Percentiles rank a stretch among this genome's conserved stretches.
Evolutionary conservation across 35 echinoderm and acorn worm genomes (phyloP).

Genomic region (Patiria miniata): DNA sequence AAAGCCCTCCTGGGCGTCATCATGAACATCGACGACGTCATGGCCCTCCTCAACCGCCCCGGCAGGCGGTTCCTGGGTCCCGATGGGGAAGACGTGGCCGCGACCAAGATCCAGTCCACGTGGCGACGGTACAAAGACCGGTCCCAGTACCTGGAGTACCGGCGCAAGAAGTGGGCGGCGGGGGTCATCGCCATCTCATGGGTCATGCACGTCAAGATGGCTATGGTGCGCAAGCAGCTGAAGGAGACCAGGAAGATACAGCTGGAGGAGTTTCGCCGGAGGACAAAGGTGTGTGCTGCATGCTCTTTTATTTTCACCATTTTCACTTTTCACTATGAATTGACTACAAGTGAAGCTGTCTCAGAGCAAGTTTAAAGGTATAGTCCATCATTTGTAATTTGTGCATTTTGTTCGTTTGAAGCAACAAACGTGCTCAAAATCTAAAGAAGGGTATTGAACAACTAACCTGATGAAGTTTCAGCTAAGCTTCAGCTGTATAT

Average conservation of each 20-base stretch:
- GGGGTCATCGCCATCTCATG: constrained; percentile 97
- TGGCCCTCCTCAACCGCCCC: constrained; percentile 66
- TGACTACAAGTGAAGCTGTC: too few relatives aligned
- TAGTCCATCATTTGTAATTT: too few relatives aligned
- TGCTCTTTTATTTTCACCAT: too few relatives aligned
- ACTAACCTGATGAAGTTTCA: too few relatives aligned
- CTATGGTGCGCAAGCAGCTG: constrained; percentile 81
- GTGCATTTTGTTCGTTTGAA: too few relatives aligned
- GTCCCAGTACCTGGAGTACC: constrained; percentile 76
- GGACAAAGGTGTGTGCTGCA: constrained; percentile 57
- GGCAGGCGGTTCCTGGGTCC: constrained; percentile 75
- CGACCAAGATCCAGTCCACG: constrained; percentile 86
- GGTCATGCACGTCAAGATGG: constrained; percentile 99
- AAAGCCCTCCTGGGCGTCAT: constrained; percentile 63
- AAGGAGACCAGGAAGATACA: constrained; percentile 70
- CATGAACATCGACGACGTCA: constrained; percentile 87
- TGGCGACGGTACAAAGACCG: constrained; percentile 87
- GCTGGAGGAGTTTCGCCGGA: constrained; percentile 58
- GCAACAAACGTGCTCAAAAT: too few relatives aligned
- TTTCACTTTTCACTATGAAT: too few relatives aligned
- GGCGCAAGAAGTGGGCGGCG: constrained; percentile 93
- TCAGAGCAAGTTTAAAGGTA: too few relatives aligned
- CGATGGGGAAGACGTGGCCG: constrained; percentile 75
- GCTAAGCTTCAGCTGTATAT: too few relatives aligned
- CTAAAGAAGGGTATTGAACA: too few relatives aligned